Evolutionary conservation across 2,797 vertebrate genomes (phyloP), one percentile per base, ranked within the genome.

Genomic region (Dermochelys coriacea): DNA sequence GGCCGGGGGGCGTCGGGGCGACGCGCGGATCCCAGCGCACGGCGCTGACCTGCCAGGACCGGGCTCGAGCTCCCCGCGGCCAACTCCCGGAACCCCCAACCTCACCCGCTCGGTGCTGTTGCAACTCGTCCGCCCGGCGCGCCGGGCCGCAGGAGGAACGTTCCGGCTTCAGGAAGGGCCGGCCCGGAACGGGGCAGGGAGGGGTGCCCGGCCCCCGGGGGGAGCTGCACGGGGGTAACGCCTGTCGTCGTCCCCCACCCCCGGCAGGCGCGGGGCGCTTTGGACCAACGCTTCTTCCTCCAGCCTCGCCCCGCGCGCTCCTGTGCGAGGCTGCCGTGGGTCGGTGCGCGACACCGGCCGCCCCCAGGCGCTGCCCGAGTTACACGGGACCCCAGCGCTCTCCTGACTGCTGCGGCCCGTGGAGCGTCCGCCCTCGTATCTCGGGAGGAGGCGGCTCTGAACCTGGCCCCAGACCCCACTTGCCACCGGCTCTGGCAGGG

Each of bases 221-320:
- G 41, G 54, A 3, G 54, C 37, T 57, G 9, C 25, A 16, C 18
- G 55, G 6, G 16, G 14, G 37, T 18, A 71, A 71, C 19, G 23
- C n/a, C 3, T 9, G n/a, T 37, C 31, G 8, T 23, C 12, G 2
- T 25, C 23, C 55, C 25, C 25, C 55, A 29, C n/a, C 64, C 16
- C 12, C 31, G 14, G 31, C 14, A 16, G 59, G 7, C 1, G 23
- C 12, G 12, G 12, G 49, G 12, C 37, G 27, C n/a, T 0, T 1
- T 45, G 2, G n/a, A 34, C 12, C 18, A 8, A 4, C 2, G 15
- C 27, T 41, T 12, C 1, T 10, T 11, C 6, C 5, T 5, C 3
- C 57, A 77, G 29, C 18, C 54, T 23, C 54, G 8, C 51, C 50
- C 50, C 15, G 50, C 50, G 14, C 14, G 14, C 50, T 52, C 19